A percentile compares a stretch with the other conserved stretches of the same genome.
phyloP scores from a whole-genome alignment of 2,113 vertebrate species.

The Neogobius melanostomus region DNA sequence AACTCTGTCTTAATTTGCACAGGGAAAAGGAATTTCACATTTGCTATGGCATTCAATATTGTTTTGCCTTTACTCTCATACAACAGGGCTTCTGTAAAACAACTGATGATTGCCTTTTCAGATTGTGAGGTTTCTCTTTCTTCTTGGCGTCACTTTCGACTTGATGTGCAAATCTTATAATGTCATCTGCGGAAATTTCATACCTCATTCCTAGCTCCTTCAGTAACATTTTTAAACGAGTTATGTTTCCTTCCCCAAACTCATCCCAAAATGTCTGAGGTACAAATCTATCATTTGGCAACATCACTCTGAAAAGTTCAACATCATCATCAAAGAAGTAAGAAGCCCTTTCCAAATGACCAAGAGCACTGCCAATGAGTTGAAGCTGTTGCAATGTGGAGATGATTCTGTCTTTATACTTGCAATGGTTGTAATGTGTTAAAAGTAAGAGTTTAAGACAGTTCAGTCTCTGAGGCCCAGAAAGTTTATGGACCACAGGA shows the following conservation, averaged over 20 bases:
- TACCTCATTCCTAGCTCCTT: constrained; percentile 65
- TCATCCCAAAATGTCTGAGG: constrained; percentile 65
- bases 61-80: neutral
- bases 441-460: constrained; percentile 69
- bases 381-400: constrained; percentile 57
- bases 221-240: constrained; percentile 31
- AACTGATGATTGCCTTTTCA: constrained; percentile 49
- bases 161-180: constrained; percentile 67
- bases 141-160: constrained; percentile 66
- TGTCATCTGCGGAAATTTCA: constrained; percentile 66
- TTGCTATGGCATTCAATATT: constrained; percentile 61
- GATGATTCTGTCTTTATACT: constrained; percentile 13
- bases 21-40: constrained; percentile 77
- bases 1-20: constrained; percentile 43
- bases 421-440: accelerated
- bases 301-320: constrained; percentile 63
- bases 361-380: constrained; percentile 68
- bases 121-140: neutral
- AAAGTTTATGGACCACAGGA: constrained; percentile 51
- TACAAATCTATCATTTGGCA: constrained; percentile 75
- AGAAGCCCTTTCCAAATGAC: constrained; percentile 56
- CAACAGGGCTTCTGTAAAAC: constrained; percentile 40
- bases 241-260: accelerated
- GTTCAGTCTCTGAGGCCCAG: constrained; percentile 33
- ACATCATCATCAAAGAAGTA: constrained; percentile 69